Evolutionary conservation across 2,888 invertebrate species (phyloP).

Genomic region (Bugula neritina): DNA sequence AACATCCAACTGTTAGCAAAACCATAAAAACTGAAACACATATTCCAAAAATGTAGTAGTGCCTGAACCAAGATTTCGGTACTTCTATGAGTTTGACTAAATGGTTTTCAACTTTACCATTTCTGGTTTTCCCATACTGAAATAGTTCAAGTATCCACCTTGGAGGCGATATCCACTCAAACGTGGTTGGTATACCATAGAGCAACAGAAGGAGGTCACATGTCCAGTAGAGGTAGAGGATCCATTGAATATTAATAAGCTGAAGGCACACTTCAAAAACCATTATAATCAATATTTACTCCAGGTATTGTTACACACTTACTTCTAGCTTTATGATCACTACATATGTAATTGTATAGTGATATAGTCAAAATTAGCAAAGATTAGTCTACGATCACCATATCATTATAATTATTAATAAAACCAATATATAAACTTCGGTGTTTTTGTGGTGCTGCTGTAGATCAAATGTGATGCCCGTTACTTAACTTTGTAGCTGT

Average conservation of each 20-base stretch:
- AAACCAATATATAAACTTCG: too few relatives aligned
- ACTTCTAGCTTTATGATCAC: too few relatives aligned
- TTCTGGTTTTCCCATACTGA: conserved; percentile 1
- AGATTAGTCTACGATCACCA: too few relatives aligned
- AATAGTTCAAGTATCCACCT: background rate
- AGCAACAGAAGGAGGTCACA: conserved; percentile 6
- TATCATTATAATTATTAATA: too few relatives aligned
- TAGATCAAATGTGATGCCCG: too few relatives aligned
- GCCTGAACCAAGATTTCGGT: conserved; percentile 21
- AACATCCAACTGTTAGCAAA: background rate
- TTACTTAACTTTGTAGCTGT: too few relatives aligned
- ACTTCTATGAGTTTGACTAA: conserved; percentile 1
- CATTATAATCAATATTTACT: too few relatives aligned
- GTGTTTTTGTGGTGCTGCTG: too few relatives aligned
- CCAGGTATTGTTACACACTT: too few relatives aligned
- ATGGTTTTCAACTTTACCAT: background rate
- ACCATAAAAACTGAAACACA: background rate
- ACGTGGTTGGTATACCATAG: conserved; percentile 11
- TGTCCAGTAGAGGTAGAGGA: conserved; percentile 15
- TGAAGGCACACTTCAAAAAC: too few relatives aligned
- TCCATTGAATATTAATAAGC: background rate
- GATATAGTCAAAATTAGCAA: too few relatives aligned
- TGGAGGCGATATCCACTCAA: conserved; percentile 17
- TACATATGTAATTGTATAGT: too few relatives aligned
- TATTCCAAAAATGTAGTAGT: conserved; percentile 11